Percentiles rank a stretch among this genome's conserved stretches.
phyloP scores from a whole-genome alignment of 2,113 vertebrate genomes.

The Neofelis nebulosa region DNA sequence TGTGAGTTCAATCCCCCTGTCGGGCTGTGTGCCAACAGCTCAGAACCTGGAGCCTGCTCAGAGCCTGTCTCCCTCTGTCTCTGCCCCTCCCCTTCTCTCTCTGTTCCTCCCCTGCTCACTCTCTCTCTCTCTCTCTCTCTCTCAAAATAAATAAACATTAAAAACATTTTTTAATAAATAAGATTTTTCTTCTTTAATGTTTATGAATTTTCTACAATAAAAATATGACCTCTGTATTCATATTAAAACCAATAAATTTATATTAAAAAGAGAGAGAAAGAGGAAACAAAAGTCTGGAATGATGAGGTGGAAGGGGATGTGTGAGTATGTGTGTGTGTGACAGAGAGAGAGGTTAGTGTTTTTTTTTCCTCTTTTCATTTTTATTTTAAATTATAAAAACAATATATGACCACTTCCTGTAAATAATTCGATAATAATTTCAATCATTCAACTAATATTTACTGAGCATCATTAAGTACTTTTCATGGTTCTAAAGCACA shows the following conservation, averaged over 20 bases:
- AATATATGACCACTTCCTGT: background rate
- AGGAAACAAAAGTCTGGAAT: background rate
- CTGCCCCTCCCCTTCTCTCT: no score
- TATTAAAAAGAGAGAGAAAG: background rate
- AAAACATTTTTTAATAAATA: background rate
- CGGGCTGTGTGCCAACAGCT: no score
- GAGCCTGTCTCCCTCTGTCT: no score
- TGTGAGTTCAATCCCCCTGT: no score
- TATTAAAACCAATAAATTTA: background rate
- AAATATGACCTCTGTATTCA: background rate
- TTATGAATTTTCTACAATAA: background rate
- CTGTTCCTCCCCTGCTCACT: no score
- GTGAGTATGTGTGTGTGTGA: background rate
- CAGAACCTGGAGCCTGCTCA: no score
- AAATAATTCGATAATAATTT: conserved; percentile 5
- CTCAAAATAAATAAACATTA: no score
- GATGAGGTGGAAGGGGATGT: background rate
- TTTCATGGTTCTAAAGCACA: background rate
- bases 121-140: no score
- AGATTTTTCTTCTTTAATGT: background rate
- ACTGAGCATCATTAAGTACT: background rate
- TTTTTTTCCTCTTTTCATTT: background rate
- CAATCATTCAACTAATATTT: background rate
- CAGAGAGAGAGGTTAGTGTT: background rate
- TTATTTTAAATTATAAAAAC: conserved; percentile 14